These are phyloP conservation scores for Drosophila tanythrix DNA, from an alignment of 2,888 invertebrate genomes.

Conservation along the genomic window DNA sequence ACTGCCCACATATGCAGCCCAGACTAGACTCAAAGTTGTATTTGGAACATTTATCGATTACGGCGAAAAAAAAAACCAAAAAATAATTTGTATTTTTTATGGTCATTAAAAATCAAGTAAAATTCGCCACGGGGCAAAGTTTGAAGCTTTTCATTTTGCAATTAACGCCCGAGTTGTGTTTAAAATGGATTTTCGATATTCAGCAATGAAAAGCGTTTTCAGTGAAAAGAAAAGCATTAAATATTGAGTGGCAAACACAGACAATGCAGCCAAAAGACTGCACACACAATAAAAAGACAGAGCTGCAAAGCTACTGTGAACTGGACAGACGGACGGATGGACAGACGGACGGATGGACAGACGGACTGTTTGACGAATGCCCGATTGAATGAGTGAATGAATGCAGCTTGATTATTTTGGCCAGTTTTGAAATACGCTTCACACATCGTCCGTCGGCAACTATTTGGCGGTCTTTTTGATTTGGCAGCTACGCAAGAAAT, in stretches of 20 bases:
- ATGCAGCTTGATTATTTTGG: constrained; percentile 27
- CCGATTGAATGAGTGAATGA: constrained; percentile 23
- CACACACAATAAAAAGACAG: constrained; percentile 14
- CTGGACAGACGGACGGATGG: background rate
- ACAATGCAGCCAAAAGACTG: constrained; percentile 21
- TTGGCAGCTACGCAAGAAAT: constrained; percentile 29
- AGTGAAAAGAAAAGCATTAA: constrained; percentile 30
- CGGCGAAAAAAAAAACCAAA: background rate
- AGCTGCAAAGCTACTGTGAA: constrained; percentile 2
- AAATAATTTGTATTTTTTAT: background rate
- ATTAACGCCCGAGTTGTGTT: constrained; percentile 56
- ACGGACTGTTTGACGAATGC: background rate
- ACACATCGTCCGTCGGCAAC: constrained; percentile 23
- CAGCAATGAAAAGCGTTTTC: constrained; percentile 18
- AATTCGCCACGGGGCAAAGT: background rate
- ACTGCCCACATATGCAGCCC: constrained; percentile 4
- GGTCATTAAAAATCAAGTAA: constrained; percentile 21
- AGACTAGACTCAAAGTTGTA: constrained; percentile 2
- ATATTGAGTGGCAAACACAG: constrained; percentile 1
- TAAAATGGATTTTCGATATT: constrained; percentile 40
- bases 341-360: background rate
- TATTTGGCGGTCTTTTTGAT: constrained; percentile 47
- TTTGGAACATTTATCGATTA: background rate
- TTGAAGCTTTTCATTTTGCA: constrained; percentile 39
- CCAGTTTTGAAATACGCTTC: constrained; percentile 32